These are phyloP conservation scores for Gandaritis pyraliata DNA, from an alignment of 2,888 invertebrate species.

Conservation along the genomic window DNA sequence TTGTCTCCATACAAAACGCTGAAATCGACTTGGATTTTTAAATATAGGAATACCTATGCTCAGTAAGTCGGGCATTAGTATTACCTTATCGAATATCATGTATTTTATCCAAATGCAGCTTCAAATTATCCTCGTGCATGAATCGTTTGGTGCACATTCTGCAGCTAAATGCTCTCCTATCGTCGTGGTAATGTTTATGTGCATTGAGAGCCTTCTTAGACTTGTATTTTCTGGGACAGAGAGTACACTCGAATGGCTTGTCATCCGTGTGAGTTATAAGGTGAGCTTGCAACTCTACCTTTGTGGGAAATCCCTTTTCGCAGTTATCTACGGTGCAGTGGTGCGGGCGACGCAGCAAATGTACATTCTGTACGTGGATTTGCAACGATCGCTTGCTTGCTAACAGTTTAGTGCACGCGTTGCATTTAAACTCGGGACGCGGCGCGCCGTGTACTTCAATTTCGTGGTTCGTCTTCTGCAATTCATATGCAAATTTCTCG, in stretches of 20 bases:
- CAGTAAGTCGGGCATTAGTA: neutral
- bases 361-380: neutral
- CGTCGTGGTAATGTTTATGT: slow-evolving; percentile 10
- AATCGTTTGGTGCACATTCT: slow-evolving; percentile 13
- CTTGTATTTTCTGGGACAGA: slow-evolving; percentile 13
- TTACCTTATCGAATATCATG: slow-evolving; percentile 12
- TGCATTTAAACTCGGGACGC: neutral
- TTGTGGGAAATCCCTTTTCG: slow-evolving; percentile 2
- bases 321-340: slow-evolving; percentile 5
- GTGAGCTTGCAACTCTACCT: neutral
- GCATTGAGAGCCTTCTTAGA: neutral
- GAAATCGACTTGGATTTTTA: no score
- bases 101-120: slow-evolving; percentile 11
- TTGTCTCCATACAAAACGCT: no score
- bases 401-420: slow-evolving; percentile 1
- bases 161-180: slow-evolving; percentile 2
- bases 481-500: slow-evolving; percentile 51
- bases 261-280: neutral
- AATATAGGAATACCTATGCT: no score
- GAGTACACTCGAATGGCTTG: neutral
- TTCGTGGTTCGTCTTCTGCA: slow-evolving; percentile 25
- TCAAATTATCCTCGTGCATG: slow-evolving; percentile 7
- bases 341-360: slow-evolving; percentile 6
- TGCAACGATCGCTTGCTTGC: neutral
- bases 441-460: slow-evolving; percentile 27